These are phyloP conservation scores for Aegithalos caudatus DNA, from an alignment of 2,113 vertebrate species.

Conservation along the genomic window DNA sequence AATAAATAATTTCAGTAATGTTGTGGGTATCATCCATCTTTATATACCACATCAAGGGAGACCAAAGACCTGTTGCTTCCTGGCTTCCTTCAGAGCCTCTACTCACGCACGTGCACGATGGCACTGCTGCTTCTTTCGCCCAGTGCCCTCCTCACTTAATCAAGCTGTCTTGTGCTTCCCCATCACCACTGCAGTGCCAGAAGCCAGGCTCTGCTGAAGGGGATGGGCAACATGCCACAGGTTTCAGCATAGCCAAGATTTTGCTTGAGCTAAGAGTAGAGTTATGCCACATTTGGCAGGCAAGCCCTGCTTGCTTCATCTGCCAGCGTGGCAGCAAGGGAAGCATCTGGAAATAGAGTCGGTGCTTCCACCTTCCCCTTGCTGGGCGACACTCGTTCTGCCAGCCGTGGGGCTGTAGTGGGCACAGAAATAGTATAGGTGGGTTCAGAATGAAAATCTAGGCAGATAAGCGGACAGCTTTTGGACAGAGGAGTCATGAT, in stretches of 20 bases:
- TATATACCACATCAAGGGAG: not conserved
- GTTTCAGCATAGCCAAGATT: not conserved
- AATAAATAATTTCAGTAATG: constrained; percentile 27
- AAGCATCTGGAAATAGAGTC: not conserved
- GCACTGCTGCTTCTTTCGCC: not conserved
- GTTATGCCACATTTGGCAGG: not conserved
- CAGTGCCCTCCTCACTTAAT: fast-evolving
- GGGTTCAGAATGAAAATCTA: not conserved
- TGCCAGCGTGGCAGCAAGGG: not conserved
- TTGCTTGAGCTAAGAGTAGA: not conserved
- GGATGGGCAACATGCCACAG: not conserved
- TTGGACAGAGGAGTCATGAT: not conserved
- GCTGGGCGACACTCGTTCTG: not conserved
- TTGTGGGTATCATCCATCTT: not conserved
- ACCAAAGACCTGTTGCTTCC: not conserved
- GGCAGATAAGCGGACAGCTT: not conserved
- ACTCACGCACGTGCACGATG: fast-evolving
- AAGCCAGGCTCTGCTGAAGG: not conserved
- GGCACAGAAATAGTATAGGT: not conserved
- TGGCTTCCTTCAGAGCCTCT: not conserved
- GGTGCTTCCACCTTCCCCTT: fast-evolving
- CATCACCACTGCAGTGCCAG: not conserved
- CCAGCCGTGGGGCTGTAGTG: not conserved
- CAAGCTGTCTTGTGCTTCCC: not conserved
- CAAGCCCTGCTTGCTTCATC: not conserved